Evolutionary conservation across 2,888 invertebrate genomes (phyloP).

Genomic region (Clanis bilineata): DNA sequence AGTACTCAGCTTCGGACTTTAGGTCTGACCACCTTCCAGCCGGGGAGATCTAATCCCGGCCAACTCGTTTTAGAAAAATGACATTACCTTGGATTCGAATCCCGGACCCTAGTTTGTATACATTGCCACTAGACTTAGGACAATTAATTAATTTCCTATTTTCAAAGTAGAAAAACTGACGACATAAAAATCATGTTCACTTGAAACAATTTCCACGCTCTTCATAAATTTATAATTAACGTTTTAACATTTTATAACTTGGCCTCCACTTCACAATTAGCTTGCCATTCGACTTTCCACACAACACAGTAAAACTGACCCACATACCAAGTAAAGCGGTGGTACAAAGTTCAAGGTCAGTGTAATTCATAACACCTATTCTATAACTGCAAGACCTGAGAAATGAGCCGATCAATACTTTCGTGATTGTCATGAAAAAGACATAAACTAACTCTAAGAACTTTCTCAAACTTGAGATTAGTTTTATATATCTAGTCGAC

Average conservation of each 20-base stretch:
- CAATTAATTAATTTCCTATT: too few relatives aligned
- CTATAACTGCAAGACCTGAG: constrained; percentile 23
- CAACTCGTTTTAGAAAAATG: too few relatives aligned
- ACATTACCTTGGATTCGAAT: too few relatives aligned
- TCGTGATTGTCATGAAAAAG: constrained; percentile 33
- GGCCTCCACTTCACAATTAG: not conserved
- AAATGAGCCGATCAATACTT: constrained; percentile 28
- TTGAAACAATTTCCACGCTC: not conserved
- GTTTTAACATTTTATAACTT: not conserved
- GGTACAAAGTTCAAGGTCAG: constrained; percentile 31
- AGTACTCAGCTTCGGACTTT: too few relatives aligned
- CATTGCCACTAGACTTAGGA: too few relatives aligned
- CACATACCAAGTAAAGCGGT: not conserved
- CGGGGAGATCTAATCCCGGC: too few relatives aligned
- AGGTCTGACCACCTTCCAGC: too few relatives aligned
- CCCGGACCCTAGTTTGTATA: too few relatives aligned
- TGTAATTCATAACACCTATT: constrained; percentile 28
- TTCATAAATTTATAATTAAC: not conserved
- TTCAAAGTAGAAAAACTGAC: too few relatives aligned
- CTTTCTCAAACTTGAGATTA: constrained; percentile 36
- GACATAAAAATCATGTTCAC: too few relatives aligned
- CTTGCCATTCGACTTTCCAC: not conserved
- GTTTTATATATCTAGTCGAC: constrained; percentile 35
- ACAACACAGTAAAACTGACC: constrained; percentile 6
- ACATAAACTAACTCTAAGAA: constrained; percentile 30